Evolutionary conservation across 2,113 vertebrate species (phyloP), one percentile per base, ranked within the genome.

Genomic region (Stomatorhinus ivindoensis): DNA sequence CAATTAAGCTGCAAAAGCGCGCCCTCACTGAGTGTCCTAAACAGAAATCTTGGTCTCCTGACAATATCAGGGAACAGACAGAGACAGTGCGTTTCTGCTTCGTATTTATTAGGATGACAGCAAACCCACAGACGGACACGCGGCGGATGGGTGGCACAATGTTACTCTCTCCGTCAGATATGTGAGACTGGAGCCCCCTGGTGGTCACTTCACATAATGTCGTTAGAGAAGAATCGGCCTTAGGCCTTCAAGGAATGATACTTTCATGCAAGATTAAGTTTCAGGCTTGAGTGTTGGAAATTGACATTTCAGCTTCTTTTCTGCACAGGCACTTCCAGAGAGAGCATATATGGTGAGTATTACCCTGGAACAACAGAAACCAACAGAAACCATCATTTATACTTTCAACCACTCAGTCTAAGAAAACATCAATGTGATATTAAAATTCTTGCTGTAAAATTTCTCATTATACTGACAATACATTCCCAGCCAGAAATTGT

Each of bases 131-230:
- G 31, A 90, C 91, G 93, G 92, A 82, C 88, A 92, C 88, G 89
- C 87, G 88, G 76, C 24, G 87, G 90, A 90, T 86, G 89, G 92
- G 90, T 91, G 80, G 89, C 31, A 89, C 87, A 92, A 91, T 50
- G 55, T 35, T 88, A 91, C 92, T 93, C 89, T 94, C 94, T 92
- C 94, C 83, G 10, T 95, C 93, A 39, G 94, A 96, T 93, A 94
- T 86, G 55, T 95, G 93, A 96, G 93, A 92, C 87, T 92, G 90
- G 92, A 93, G 88, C 90, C 90, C 89, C 84, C 90, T 80, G 73
- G 73, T 80, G 31, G 35, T 35, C 73, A 42, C 35, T 80, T 42
- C 15, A 35, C 3, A 35, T 9, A 65, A 10, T 65, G 58, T 3
- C 58, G 58, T 27, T 65, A 65, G 58, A 10, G n/a, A 65, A 65